Percentiles rank a stretch among this genome's conserved stretches.
Conservation (phyloP, 2,797 vertebrate species). For the Parauchenoglanis ngamensis region DNA sequence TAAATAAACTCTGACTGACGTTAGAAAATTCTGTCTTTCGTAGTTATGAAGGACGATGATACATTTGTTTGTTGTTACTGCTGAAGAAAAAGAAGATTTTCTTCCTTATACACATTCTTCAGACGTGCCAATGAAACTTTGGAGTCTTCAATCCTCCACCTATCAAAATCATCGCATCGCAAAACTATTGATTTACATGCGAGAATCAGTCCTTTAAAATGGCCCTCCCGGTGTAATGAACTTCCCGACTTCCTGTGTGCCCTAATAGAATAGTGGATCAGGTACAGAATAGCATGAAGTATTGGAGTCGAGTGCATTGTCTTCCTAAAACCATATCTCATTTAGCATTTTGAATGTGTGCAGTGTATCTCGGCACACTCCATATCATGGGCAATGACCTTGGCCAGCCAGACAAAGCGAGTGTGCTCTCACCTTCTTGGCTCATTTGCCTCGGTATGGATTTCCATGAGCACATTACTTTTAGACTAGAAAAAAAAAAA, state of each 20-base stretch:
- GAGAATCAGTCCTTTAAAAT: constrained; percentile 16
- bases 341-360: constrained; percentile 37
- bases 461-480: constrained; percentile 55
- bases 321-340: constrained; percentile 54
- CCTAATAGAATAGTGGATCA: background rate
- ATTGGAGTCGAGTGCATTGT: constrained; percentile 58
- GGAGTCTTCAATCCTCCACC: constrained; percentile 7
- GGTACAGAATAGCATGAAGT: constrained; percentile 8
- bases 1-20: background rate
- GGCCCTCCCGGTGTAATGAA: constrained; percentile 25
- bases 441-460: constrained; percentile 56
- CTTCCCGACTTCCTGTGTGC: constrained; percentile 46
- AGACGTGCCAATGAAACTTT: constrained; percentile 33
- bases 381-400: constrained; percentile 70
- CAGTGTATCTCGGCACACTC: constrained; percentile 53
- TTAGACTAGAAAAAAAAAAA: constrained; percentile 44
- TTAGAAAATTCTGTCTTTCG: background rate
- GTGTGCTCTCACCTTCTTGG: constrained; percentile 61
- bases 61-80: constrained; percentile 31
- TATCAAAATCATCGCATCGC: constrained; percentile 34
- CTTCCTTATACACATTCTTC: constrained; percentile 9
- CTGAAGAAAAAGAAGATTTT: constrained; percentile 10
- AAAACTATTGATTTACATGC: constrained; percentile 20
- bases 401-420: constrained; percentile 65
- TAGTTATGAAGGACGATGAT: constrained; percentile 27